These are phyloP conservation scores for Sciaenops ocellatus DNA, from an alignment of 2,797 vertebrate species.

Conservation along the genomic window DNA sequence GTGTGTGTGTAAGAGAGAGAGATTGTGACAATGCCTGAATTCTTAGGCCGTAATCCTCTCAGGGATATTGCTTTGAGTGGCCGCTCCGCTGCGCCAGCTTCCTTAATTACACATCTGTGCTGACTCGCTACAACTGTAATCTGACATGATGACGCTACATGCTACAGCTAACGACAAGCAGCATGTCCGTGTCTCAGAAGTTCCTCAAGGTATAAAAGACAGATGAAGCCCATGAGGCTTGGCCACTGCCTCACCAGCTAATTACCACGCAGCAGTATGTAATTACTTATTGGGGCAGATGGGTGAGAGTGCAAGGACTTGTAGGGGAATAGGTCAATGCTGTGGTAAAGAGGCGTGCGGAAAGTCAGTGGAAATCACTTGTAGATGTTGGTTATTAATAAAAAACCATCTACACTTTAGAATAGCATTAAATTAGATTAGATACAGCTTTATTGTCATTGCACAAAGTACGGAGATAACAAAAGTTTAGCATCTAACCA, in stretches of 20 bases:
- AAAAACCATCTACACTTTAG: neutral
- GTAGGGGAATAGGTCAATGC: conserved; percentile 41
- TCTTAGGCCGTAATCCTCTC: conserved; percentile 76
- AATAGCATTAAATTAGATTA: neutral
- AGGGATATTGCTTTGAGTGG: conserved; percentile 74
- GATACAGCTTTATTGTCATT: too few relatives aligned
- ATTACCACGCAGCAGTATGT: conserved; percentile 64
- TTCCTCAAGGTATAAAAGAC: conserved; percentile 35
- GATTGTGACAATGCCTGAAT: conserved; percentile 69
- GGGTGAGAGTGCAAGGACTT: conserved; percentile 29
- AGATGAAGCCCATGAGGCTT: conserved; percentile 48
- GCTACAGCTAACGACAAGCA: conserved; percentile 58
- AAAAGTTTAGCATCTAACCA: too few relatives aligned
- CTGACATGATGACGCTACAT: conserved; percentile 71
- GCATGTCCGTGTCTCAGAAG: conserved; percentile 15
- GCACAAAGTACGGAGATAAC: too few relatives aligned
- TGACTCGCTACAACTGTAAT: conserved; percentile 77
- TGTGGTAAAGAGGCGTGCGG: conserved; percentile 9
- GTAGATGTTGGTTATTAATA: neutral
- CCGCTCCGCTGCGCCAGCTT: conserved; percentile 64
- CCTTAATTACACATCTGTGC: conserved; percentile 82
- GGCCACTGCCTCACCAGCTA: conserved; percentile 50
- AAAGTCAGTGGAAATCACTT: conserved; percentile 5
- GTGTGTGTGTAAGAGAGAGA: neutral
- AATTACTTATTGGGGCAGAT: conserved; percentile 61